Evolutionary conservation across 2,113 vertebrate species (phyloP).

Genomic region (Dunckerocampus dactyliophorus): DNA sequence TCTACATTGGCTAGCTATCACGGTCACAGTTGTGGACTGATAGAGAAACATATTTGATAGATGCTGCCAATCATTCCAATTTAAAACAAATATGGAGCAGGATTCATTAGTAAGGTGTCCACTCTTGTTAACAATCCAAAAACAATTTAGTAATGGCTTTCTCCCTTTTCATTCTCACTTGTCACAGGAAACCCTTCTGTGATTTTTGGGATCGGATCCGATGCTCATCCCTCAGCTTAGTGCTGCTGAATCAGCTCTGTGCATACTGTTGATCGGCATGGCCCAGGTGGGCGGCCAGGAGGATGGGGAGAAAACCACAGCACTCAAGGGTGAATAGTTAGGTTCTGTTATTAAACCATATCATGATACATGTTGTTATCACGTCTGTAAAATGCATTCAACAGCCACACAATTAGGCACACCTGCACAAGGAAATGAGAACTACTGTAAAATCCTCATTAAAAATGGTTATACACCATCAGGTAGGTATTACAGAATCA

Average conservation of each 20-base stretch:
- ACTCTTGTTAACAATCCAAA: too few species aligned
- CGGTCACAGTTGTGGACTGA: too few species aligned
- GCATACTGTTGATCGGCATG: slow-evolving; percentile 80
- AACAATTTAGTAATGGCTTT: not conserved
- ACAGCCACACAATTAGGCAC: too few species aligned
- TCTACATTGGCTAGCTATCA: not conserved
- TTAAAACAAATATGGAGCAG: not conserved
- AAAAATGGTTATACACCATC: too few species aligned
- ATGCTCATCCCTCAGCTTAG: slow-evolving; percentile 72
- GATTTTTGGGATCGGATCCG: slow-evolving; percentile 53
- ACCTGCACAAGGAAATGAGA: too few species aligned
- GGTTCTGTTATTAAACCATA: not conserved
- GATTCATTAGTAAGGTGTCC: not conserved
- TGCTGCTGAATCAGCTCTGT: slow-evolving; percentile 64
- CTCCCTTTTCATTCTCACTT: not conserved
- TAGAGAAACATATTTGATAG: too few species aligned
- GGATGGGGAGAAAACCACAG: slow-evolving; percentile 93
- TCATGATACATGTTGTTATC: too few species aligned
- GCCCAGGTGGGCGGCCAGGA: slow-evolving; percentile 87
- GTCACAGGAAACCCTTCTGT: slow-evolving; percentile 32
- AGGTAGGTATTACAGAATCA: too few species aligned
- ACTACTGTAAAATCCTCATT: too few species aligned
- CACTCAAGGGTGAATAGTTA: slow-evolving; percentile 83
- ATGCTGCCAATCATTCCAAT: too few species aligned
- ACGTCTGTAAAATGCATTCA: too few species aligned